phyloP scores from a whole-genome alignment of 2,888 invertebrate species.

The Apamea anceps region DNA sequence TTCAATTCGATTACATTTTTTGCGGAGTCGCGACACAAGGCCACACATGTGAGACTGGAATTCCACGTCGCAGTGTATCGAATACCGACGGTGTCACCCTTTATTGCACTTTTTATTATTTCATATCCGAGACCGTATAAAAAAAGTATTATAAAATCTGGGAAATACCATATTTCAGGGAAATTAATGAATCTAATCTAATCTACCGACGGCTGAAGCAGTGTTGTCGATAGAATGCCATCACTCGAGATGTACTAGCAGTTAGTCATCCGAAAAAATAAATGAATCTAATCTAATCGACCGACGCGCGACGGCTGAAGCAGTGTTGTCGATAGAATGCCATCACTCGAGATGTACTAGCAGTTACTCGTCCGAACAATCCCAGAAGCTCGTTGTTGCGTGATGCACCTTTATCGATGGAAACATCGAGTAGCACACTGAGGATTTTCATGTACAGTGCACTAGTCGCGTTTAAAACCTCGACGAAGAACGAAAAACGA shows the following conservation, averaged over 20 bases:
- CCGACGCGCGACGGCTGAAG: too few relatives aligned
- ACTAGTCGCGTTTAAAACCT: background rate
- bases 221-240: too few relatives aligned
- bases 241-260: too few relatives aligned
- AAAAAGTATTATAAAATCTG: too few relatives aligned
- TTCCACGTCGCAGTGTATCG: too few relatives aligned
- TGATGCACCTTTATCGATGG: too few relatives aligned
- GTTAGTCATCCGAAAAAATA: background rate
- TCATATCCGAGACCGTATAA: background rate
- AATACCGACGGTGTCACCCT: background rate
- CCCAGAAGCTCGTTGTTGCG: background rate
- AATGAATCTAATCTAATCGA: too few relatives aligned
- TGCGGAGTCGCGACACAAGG: background rate
- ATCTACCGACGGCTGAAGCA: too few relatives aligned
- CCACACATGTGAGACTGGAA: background rate
- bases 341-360: background rate
- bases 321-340: background rate
- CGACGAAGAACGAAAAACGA: background rate
- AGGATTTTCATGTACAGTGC: too few relatives aligned
- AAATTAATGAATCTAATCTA: too few relatives aligned
- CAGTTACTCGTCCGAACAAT: background rate
- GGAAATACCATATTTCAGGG: too few relatives aligned
- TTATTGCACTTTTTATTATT: constrained; percentile 1
- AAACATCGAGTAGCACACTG: background rate
- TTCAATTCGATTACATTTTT: background rate